phyloP scores from a whole-genome alignment of 2,797 vertebrate genomes.

The Hemitrygon akajei region DNA sequence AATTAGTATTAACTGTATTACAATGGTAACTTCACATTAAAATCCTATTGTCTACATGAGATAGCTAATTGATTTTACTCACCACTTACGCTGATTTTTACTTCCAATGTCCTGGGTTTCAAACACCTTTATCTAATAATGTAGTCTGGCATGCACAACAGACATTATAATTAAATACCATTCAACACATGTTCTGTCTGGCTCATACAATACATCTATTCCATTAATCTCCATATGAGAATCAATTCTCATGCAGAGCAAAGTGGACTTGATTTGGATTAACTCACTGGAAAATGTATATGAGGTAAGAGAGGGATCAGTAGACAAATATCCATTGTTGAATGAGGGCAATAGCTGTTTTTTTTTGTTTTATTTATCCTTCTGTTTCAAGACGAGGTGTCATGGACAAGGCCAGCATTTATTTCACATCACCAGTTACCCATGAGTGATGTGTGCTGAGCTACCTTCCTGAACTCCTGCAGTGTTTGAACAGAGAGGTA shows the following conservation, averaged over 20 bases:
- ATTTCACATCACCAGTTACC: too few relatives aligned
- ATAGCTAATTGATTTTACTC: not conserved
- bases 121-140: conserved; percentile 4
- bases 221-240: too few relatives aligned
- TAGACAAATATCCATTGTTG: not conserved
- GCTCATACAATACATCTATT: not conserved
- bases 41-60: not conserved
- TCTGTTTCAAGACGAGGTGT: too few relatives aligned
- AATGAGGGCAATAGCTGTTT: not conserved
- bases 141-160: not conserved
- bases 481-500: too few relatives aligned
- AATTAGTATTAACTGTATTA: not conserved
- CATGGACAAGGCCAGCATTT: too few relatives aligned
- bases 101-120: not conserved
- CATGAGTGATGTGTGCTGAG: too few relatives aligned
- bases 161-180: not conserved
- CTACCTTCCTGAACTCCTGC: too few relatives aligned
- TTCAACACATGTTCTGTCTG: conserved; percentile 18
- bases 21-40: not conserved
- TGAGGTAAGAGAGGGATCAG: not conserved
- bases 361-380: too few relatives aligned
- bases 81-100: not conserved
- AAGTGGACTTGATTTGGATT: not conserved
- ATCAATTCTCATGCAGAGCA: not conserved
- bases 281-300: not conserved